Evolutionary conservation across 2,888 invertebrate species (phyloP).

Genomic region (Disparrhopalites patrizii): DNA sequence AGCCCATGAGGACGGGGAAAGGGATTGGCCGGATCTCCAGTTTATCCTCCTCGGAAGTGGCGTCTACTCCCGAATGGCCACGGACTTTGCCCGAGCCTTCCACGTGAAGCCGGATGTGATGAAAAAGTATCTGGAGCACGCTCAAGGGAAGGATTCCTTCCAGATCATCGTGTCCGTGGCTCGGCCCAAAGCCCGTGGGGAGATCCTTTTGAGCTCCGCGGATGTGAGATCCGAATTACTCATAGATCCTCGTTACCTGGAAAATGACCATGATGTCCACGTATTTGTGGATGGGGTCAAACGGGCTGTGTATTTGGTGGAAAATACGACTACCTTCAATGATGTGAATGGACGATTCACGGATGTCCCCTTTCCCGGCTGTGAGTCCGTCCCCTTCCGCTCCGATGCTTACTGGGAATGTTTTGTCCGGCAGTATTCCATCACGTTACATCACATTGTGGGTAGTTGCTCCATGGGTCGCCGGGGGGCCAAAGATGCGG

Average conservation of each 20-base stretch:
- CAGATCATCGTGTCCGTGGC: conserved; percentile 41
- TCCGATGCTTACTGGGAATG: conserved; percentile 42
- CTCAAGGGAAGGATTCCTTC: conserved; percentile 40
- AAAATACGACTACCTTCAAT: conserved; percentile 38
- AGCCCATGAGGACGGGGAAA: conserved; percentile 29
- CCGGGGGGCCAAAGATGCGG: conserved; percentile 35
- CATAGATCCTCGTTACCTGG: conserved; percentile 42
- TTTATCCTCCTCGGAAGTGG: conserved; percentile 42
- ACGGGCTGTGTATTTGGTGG: conserved; percentile 32
- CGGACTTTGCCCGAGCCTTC: conserved; percentile 42
- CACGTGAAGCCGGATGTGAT: conserved; percentile 37
- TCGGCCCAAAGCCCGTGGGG: conserved; percentile 41
- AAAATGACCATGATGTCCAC: conserved; percentile 34
- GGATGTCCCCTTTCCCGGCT: conserved; percentile 25
- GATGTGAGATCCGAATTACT: conserved; percentile 36
- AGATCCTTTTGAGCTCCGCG: conserved; percentile 33
- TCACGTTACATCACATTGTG: conserved; percentile 38
- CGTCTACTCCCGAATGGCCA: conserved; percentile 33
- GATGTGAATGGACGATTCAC: conserved; percentile 22
- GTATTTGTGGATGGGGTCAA: conserved; percentile 40
- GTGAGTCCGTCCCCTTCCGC: conserved; percentile 30
- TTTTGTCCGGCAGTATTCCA: conserved; percentile 36
- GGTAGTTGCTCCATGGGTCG: conserved; percentile 43
- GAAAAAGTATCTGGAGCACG: conserved; percentile 34
- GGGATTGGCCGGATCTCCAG: conserved; percentile 43